These are phyloP conservation scores for Malurus splendens DNA, from an alignment of 2,797 vertebrate genomes.

Conservation along the genomic window DNA sequence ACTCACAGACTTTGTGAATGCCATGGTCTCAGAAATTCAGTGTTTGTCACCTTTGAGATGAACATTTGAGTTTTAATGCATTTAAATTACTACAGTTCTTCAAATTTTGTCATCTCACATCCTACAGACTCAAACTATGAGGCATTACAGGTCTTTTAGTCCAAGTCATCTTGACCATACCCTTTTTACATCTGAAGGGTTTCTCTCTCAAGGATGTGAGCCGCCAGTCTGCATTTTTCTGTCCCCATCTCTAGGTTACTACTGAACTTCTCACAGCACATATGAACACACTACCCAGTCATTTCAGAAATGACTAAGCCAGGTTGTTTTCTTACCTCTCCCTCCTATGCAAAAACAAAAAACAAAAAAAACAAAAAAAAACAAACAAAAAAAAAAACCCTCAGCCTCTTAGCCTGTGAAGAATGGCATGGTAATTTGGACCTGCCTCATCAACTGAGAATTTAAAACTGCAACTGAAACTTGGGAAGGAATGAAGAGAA, in stretches of 20 bases:
- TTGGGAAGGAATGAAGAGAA: constrained; percentile 18
- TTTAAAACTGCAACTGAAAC: not conserved
- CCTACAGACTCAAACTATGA: not conserved
- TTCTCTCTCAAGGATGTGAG: not conserved
- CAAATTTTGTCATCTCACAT: not conserved
- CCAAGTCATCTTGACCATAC: not conserved
- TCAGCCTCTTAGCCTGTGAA: not conserved
- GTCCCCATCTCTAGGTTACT: not conserved
- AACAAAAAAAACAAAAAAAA: too few species aligned
- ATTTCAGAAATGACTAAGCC: not conserved
- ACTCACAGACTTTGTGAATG: not conserved
- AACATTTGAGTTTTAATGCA: not conserved
- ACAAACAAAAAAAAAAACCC: rapidly evolving
- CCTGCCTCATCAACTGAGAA: constrained; percentile 20
- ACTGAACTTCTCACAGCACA: not conserved
- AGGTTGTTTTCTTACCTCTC: not conserved
- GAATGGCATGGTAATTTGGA: not conserved
- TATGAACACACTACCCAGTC: not conserved
- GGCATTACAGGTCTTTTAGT: not conserved
- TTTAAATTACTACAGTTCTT: not conserved
- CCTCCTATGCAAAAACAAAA: not conserved
- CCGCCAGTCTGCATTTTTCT: not conserved
- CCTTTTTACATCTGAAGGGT: not conserved
- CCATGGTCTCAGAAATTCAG: not conserved
- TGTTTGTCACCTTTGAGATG: not conserved